phyloP scores from a whole-genome alignment of 2,797 vertebrate species.

The Poeciliopsis gracilis region DNA sequence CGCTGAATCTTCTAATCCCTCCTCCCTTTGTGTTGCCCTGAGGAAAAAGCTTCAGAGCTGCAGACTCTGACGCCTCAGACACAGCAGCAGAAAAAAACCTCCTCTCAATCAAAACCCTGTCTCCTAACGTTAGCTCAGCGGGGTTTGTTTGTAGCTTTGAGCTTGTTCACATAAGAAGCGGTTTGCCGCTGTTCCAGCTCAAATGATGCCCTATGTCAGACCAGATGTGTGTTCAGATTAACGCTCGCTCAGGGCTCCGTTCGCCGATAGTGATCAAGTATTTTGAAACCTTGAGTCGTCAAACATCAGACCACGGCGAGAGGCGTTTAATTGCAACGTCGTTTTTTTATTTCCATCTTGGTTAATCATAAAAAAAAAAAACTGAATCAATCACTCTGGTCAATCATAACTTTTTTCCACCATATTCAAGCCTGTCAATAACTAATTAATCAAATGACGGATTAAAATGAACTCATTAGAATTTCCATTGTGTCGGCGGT shows the following conservation, averaged over 20 bases:
- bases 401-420: background rate
- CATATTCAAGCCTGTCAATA: no score
- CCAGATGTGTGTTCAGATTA: constrained; percentile 38
- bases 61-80: constrained; percentile 31
- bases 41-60: constrained; percentile 21
- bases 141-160: constrained; percentile 42
- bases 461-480: no score
- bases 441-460: no score
- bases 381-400: no score
- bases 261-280: background rate
- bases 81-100: constrained; percentile 39
- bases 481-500: no score
- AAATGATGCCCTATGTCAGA: constrained; percentile 31
- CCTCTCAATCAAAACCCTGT: constrained; percentile 40
- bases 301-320: background rate
- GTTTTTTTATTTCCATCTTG: background rate
- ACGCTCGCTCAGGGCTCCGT: background rate
- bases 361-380: background rate
- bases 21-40: constrained; percentile 17
- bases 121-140: constrained; percentile 37
- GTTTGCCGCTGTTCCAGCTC: constrained; percentile 28
- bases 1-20: constrained; percentile 51
- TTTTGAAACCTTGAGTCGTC: background rate
- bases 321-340: background rate
- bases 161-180: constrained; percentile 54